These are phyloP conservation scores for Ectropis crepuscularia DNA, from an alignment of 2,888 invertebrate genomes.

Conservation along the genomic window DNA sequence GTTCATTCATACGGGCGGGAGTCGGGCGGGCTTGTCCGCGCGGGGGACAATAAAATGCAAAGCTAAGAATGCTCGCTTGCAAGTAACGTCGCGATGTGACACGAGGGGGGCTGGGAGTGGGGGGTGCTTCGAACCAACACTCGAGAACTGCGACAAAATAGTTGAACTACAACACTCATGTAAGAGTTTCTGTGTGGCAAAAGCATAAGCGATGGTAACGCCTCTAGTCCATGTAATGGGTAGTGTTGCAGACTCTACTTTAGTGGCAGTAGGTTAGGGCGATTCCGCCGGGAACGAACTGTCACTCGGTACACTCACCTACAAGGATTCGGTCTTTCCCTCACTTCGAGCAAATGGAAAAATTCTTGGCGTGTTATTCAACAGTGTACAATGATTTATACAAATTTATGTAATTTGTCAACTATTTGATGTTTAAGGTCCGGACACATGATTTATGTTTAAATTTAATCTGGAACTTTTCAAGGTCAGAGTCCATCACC, in stretches of 20 bases:
- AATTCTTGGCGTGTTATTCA: not conserved
- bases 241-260: slow-evolving; percentile 1
- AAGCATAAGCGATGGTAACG: too few relatives aligned
- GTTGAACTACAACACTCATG: too few relatives aligned
- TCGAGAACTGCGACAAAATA: too few relatives aligned
- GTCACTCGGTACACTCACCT: slow-evolving; percentile 6
- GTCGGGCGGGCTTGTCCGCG: slow-evolving; percentile 24
- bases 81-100: slow-evolving; percentile 45
- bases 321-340: not conserved
- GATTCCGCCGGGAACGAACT: slow-evolving; percentile 4
- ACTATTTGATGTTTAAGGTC: too few relatives aligned
- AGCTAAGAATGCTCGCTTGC: slow-evolving; percentile 45
- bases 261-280: slow-evolving; percentile 20
- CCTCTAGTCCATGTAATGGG: too few relatives aligned
- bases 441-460: too few relatives aligned
- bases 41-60: slow-evolving; percentile 53
- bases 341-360: slow-evolving; percentile 3
- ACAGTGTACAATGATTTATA: not conserved
- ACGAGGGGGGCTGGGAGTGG: not conserved
- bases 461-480: too few relatives aligned
- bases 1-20: not conserved
- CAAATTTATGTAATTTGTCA: too few relatives aligned
- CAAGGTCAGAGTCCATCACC: too few relatives aligned
- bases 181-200: too few relatives aligned
- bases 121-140: too few relatives aligned